Conservation (phyloP, 2,888 invertebrate species). For the Creontiades dilutus region DNA sequence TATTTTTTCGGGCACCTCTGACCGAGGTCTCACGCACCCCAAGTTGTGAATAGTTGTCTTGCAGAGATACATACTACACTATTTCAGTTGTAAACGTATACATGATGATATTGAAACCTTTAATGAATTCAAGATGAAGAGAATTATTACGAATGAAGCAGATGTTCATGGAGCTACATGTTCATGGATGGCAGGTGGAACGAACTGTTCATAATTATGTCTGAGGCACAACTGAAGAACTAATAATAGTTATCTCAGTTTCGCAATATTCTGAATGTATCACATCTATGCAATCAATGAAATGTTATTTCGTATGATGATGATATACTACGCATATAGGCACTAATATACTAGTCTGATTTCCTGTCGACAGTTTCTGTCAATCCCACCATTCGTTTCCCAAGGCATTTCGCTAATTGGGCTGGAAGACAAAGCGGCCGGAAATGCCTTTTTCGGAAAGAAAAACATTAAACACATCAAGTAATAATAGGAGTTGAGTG, state of each 20-base stretch:
- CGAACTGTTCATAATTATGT: neutral
- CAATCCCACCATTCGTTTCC: neutral
- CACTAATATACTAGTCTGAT: neutral
- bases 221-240: neutral
- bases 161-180: no score
- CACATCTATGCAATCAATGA: neutral
- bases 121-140: no score
- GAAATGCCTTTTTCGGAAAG: slow-evolving; percentile 49
- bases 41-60: no score
- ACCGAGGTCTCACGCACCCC: no score
- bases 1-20: no score
- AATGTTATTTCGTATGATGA: neutral
- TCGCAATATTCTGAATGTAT: neutral
- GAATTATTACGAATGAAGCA: no score
- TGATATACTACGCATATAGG: neutral
- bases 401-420: slow-evolving; percentile 48
- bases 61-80: no score
- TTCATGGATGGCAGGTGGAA: neutral
- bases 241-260: neutral
- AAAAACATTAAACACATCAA: slow-evolving; percentile 17
- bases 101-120: no score
- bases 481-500: slow-evolving; percentile 58
- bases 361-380: neutral
- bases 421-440: neutral
- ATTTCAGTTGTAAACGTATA: no score